phyloP scores from a whole-genome alignment of 2,888 invertebrate species.

The Acleris literana region DNA sequence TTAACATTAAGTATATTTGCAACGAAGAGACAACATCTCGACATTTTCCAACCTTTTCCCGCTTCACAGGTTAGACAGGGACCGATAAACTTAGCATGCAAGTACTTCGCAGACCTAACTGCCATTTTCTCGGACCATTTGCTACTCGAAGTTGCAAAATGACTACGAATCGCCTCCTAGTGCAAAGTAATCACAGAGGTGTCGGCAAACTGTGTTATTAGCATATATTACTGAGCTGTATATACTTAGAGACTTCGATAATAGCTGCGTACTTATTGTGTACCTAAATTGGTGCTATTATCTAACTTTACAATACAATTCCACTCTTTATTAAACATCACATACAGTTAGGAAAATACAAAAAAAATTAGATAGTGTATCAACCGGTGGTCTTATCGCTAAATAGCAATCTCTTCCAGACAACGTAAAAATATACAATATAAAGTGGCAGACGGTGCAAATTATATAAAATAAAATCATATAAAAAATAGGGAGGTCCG shows the following conservation, averaged over 20 bases:
- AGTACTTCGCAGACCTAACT: too few species aligned
- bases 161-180: constrained; percentile 14
- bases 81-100: not conserved
- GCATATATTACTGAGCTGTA: constrained; percentile 9
- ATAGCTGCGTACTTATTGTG: not conserved
- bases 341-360: too few species aligned
- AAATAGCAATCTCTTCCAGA: too few species aligned
- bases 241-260: not conserved
- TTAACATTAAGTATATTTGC: too few species aligned
- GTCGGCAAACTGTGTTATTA: constrained; percentile 19
- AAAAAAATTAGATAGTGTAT: too few species aligned
- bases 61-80: not conserved
- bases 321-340: too few species aligned
- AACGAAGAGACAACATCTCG: too few species aligned
- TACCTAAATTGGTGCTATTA: not conserved
- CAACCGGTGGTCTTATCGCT: too few species aligned
- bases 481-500: too few species aligned
- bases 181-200: constrained; percentile 17
- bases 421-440: too few species aligned
- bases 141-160: constrained; percentile 19
- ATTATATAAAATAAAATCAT: too few species aligned
- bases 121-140: constrained; percentile 19
- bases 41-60: not conserved
- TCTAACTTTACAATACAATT: not conserved
- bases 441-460: too few species aligned